phyloP scores from a whole-genome alignment of 2,113 vertebrate species.

The Platichthys stellatus region DNA sequence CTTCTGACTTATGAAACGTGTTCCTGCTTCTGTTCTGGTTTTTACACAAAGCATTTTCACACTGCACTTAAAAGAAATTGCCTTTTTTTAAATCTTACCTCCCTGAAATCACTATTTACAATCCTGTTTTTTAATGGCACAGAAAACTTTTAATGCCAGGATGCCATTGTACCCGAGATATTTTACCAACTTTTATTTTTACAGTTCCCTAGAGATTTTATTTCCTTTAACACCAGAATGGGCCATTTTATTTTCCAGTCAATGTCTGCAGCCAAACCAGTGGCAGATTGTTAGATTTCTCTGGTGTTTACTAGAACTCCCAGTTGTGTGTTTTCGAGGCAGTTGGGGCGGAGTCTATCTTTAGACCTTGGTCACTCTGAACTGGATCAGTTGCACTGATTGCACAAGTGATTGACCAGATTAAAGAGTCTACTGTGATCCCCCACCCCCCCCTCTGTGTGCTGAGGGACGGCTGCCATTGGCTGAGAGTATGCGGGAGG shows the following conservation, averaged over 20 bases:
- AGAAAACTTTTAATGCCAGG: conserved; percentile 18
- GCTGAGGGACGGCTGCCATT: conserved; percentile 50
- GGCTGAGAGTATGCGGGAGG: conserved; percentile 57
- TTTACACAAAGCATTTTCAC: conserved; percentile 28
- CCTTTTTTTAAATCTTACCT: conserved; percentile 30
- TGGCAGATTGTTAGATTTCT: conserved; percentile 33
- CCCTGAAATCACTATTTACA: conserved; percentile 8
- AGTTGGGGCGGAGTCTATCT: conserved; percentile 64
- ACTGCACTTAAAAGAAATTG: conserved; percentile 47
- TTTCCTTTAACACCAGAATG: conserved; percentile 30
- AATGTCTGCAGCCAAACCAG: conserved; percentile 31
- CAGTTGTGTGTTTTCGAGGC: conserved; percentile 21
- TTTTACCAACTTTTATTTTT: conserved; percentile 18
- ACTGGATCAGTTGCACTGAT: conserved; percentile 77
- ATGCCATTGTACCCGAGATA: conserved; percentile 13
- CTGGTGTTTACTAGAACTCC: conserved; percentile 62
- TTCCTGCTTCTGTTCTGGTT: conserved; percentile 2
- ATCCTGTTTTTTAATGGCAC: conserved; percentile 8
- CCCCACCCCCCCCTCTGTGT: conserved; percentile 33
- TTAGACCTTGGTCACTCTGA: conserved; percentile 72
- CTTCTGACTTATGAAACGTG: conserved; percentile 7
- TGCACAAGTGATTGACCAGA: conserved; percentile 78
- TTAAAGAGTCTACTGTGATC: conserved; percentile 68
- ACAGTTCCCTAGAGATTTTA: conserved; percentile 28
- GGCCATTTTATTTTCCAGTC: conserved; percentile 35